Evolutionary conservation across 2,888 invertebrate genomes (phyloP), one percentile per base, ranked within the genome.

Genomic region (Catotricha subobsoleta): DNA sequence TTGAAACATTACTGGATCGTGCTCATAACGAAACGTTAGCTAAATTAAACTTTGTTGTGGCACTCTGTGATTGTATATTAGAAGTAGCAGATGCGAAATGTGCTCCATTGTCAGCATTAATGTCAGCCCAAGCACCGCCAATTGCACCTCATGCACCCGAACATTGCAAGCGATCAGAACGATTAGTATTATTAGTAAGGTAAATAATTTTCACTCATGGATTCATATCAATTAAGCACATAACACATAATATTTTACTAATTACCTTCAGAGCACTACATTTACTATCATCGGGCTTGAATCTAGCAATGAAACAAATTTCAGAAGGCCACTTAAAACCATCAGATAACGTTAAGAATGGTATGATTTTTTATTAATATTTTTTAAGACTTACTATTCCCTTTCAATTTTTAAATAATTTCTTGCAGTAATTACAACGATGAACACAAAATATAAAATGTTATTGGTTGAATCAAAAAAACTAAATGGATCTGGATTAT

Each of bases 1-100:
- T 92, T 64, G 95, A 97, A 66, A 94, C 94, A 13, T 72, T 95
- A 37, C 74, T 95, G 54, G 91, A 91, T 77, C 80, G 84, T 57
- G 91, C 91, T 65, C 94, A 95, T 67, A 92, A 91, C 67, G 91
- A 92, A 61, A 92, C 90, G 35, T 71, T 98, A 62, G 91, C 92
- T 16, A 97, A 97, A 65, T 69, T 98, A 50, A 90, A 94, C 67
- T 98, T 97, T 67, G 92, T 97, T 47, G 69, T 92, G 54, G 91
- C 94, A 47, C 68, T 98, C 48, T 91, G 91, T 48, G 94, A 92
- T 59, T 91, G 94, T 58, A 80, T 98, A 44, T 72, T 91, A 47
- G 92, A 94, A 66, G 69, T 87, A 43, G 87, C 87, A 12, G 74
- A 80, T 46, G 75, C 77, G n/a, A 72, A 81, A 51, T 76, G 80